phyloP scores from a whole-genome alignment of 1,140 invertebrate species.

The Littorina saxatilis region DNA sequence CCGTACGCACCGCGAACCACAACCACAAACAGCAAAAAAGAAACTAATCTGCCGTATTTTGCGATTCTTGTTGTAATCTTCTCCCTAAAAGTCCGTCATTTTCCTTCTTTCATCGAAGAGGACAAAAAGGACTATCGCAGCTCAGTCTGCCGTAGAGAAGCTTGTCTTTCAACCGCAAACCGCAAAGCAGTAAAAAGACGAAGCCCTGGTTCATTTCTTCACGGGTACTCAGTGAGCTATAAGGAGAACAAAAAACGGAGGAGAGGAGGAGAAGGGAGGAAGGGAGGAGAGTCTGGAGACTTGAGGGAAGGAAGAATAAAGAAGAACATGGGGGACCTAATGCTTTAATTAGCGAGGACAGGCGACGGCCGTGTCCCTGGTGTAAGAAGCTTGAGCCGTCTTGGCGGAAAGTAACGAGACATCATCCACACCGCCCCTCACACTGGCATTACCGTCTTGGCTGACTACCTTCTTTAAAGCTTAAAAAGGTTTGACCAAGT shows the following conservation, averaged over 20 bases:
- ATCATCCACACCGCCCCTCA: not conserved
- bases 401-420: conserved; percentile 1
- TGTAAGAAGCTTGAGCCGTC: conserved; percentile 11
- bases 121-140: too few species aligned
- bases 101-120: too few species aligned
- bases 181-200: conserved; percentile 26
- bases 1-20: too few species aligned
- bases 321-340: conserved; percentile 11
- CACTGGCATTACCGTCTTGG: not conserved
- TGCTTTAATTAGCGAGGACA: conserved; percentile 26
- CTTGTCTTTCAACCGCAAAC: conserved; percentile 25
- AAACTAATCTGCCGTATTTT: too few species aligned
- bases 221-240: too few species aligned
- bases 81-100: too few species aligned
- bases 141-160: not conserved
- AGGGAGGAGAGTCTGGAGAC: not conserved
- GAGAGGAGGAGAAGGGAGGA: not conserved
- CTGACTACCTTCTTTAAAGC: not conserved
- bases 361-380: not conserved
- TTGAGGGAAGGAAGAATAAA: not conserved
- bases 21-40: too few species aligned
- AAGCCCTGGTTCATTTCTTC: not conserved
- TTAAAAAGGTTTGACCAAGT: too few species aligned
- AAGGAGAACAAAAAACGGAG: too few species aligned
- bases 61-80: too few species aligned